Base-by-base conservation (phyloP, 2,797 vertebrate genomes). In the Lates japonicus region DNA sequence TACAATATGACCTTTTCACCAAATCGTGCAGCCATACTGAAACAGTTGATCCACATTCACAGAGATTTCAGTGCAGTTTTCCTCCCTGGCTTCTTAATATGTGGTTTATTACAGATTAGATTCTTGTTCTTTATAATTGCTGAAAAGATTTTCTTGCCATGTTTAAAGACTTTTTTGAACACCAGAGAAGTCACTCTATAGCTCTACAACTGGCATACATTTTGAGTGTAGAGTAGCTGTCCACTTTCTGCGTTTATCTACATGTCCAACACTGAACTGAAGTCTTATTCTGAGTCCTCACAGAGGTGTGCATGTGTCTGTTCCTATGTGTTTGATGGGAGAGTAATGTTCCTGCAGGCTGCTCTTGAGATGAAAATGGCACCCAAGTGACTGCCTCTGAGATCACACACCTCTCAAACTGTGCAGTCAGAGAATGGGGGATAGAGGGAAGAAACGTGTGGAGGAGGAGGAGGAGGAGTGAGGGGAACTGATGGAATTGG, bases 371-470 rank as follows among this genome's bases (percentile, higher is more conserved):
- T 77, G 42, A 3, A 80, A 83, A 82, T 42, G 60, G 55, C 49
- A 61, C 76, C 74, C 70, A 52, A 82, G 78, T 37, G 80, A 64
- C 78, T 76, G 70, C 63, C 66, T 70, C 58, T 22, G 70, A 76
- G 76, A 84, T 89, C 84, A 60, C 58, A 77, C n/a, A 74, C 68
- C 81, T 83, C 69, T 84, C 78, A 76, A 74, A 67, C 22, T 52
- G 61, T 31, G 25, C 58, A 49, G 74, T 44, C 67, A 71, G 72
- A 65, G 79, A 58, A 12, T 3, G 25, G 70, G 70, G 48, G 60
- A 13, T 7, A 11, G 51, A 46, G 70, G 70, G 79, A 60, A 16
- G 46, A 61, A 44, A 49, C 55, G 31, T 0, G 4, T 31, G 62
- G 5, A 41, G 61, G 62, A 67, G 46, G 19, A 49, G 46, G 51